A percentile compares a stretch with the other conserved stretches of the same genome.
Evolutionary conservation across 1,140 invertebrate genomes (phyloP).

Genomic region (Ceratosolen fusciceps): DNA sequence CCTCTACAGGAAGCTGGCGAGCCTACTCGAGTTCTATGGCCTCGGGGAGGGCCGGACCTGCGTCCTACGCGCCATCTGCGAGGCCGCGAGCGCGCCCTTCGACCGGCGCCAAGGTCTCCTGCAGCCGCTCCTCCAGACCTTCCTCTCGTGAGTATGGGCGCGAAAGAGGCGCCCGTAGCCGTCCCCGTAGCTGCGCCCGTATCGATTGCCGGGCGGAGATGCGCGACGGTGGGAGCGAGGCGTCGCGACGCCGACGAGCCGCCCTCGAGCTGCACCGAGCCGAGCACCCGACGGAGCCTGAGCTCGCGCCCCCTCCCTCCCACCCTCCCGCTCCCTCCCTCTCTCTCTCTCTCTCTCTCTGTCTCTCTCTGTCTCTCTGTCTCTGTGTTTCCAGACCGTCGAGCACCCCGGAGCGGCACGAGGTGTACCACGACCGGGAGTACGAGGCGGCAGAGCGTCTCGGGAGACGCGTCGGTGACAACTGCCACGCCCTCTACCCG

Average conservation of each 20-base stretch:
- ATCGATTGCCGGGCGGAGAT: conserved; percentile 18
- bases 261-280: too few species aligned
- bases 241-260: neutral
- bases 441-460: conserved; percentile 65
- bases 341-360: too few species aligned
- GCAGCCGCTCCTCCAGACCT: conserved; percentile 68
- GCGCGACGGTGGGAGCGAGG: neutral
- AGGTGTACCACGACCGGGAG: conserved; percentile 65
- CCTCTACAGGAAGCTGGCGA: conserved; percentile 64
- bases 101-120: conserved; percentile 66
- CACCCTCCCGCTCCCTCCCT: too few species aligned
- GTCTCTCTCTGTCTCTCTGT: too few species aligned
- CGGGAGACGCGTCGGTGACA: conserved; percentile 53
- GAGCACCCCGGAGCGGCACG: conserved; percentile 64
- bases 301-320: too few species aligned
- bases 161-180: conserved; percentile 49
- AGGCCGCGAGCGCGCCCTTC: conserved; percentile 67
- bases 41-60: conserved; percentile 65
- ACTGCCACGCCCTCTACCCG: conserved; percentile 68
- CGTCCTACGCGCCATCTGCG: conserved; percentile 69
- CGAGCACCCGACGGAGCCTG: too few species aligned
- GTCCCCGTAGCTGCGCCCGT: conserved; percentile 13
- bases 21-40: conserved; percentile 61
- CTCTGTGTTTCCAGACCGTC: conserved; percentile 62
- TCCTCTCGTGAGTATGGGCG: conserved; percentile 67